Base-by-base conservation (phyloP, 2,113 vertebrate genomes). In the Romanogobio albipinnatus region DNA sequence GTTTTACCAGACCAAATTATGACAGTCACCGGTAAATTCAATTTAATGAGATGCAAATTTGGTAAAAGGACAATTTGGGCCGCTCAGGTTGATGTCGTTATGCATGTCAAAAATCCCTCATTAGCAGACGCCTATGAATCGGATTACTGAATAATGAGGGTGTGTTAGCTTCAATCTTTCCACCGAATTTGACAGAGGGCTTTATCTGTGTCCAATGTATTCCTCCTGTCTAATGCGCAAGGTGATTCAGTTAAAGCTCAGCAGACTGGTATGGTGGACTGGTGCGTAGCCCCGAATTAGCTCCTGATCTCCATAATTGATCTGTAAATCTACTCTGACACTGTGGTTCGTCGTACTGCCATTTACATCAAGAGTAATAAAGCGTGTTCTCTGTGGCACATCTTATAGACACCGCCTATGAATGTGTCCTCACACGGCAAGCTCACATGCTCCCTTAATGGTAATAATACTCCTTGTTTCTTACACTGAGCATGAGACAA, bases 31-130 rank as follows among this genome's bases (percentile, higher is more conserved):
- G 73, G 80, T 56, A 86, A 89, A 90, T 93, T 87, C 81, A 89
- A 90, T 91, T 90, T 84, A 87, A 90, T 88, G 88, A 91, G 91
- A 91, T 92, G 90, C 86, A 91, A 90, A 93, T 90, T 88, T 90
- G 77, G 39, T 71, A 84, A 88, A 88, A 82, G 78, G 80, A 83
- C 75, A 53, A 91, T 88, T 89, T 86, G 86, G 89, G 88, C 84
- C 47, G 88, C 75, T 87, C 76, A 87, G 81, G 83, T 61, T 73
- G 78, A 71, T 84, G 81, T 85, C 61, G 76, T 78, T 64, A 49
- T 83, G 88, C 84, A 59, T 83, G 87, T 79, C 71, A 89, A 80
- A 89, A 77, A 64, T 24, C n/a, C 14, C 74, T 88, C 86, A 53
- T 78, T 85, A 87, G 58, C 9, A 2, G 58, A 83, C 47, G 24